Evolutionary conservation across 2,113 vertebrate genomes (phyloP).

Genomic region (Oriolus oriolus): DNA sequence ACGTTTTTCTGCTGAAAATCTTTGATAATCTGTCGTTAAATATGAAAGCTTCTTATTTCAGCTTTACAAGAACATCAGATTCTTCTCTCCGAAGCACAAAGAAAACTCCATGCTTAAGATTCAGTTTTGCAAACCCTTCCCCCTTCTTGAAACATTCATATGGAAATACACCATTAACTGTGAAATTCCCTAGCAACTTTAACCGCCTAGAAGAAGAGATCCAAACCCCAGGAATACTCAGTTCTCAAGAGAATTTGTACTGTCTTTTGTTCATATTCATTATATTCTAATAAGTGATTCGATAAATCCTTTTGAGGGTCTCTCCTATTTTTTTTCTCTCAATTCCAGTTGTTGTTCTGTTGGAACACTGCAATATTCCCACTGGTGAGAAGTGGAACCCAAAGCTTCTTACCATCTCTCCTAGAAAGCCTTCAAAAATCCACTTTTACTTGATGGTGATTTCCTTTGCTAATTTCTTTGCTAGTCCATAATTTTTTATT

Average conservation of each 20-base stretch:
- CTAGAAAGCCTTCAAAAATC: conserved; percentile 10
- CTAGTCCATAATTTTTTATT: background rate
- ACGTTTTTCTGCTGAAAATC: background rate
- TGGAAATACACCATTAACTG: conserved; percentile 29
- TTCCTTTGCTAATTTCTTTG: conserved; percentile 18
- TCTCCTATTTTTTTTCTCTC: background rate
- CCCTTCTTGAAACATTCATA: conserved; percentile 16
- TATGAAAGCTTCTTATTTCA: background rate
- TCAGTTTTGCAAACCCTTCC: conserved; percentile 19
- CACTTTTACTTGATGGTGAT: background rate
- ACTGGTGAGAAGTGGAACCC: background rate
- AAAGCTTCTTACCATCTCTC: background rate
- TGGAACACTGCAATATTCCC: background rate
- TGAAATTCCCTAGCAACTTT: conserved; percentile 39
- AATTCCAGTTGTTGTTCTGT: background rate
- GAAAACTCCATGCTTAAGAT: background rate
- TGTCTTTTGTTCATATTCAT: conserved; percentile 25
- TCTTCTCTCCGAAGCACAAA: background rate
- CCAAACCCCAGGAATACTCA: background rate
- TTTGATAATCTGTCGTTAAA: background rate
- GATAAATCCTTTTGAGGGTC: background rate
- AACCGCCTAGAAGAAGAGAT: conserved; percentile 5
- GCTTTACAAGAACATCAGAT: background rate
- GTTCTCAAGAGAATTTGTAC: background rate
- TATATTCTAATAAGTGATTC: background rate